Evolutionary conservation across 2,113 vertebrate genomes (phyloP).

Genomic region (Pseudorhombus dupliciocellatus): DNA sequence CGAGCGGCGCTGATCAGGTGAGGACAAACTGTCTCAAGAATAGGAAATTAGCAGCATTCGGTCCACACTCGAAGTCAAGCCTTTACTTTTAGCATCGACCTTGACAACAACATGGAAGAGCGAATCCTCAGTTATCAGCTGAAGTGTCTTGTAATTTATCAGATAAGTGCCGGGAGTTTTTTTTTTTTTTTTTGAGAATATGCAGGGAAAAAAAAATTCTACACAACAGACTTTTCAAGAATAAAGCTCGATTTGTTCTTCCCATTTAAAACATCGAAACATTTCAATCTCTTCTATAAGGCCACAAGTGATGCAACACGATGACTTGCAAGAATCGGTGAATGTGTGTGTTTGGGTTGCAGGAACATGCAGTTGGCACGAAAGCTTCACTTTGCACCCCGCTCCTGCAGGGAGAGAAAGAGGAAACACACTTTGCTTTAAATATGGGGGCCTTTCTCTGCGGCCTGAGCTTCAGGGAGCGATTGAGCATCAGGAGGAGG

Average conservation of each 20-base stretch:
- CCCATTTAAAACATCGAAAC: too few relatives aligned
- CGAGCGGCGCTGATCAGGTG: conserved; percentile 42
- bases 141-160: conserved; percentile 9
- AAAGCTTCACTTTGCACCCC: conserved; percentile 77
- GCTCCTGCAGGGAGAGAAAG: conserved; percentile 64
- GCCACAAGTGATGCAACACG: conserved; percentile 38
- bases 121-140: conserved; percentile 19
- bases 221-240: neutral
- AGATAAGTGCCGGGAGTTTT: conserved; percentile 28
- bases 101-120: conserved; percentile 52
- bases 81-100: conserved; percentile 53
- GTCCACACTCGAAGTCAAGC: conserved; percentile 65
- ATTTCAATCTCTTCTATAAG: too few relatives aligned
- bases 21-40: conserved; percentile 64
- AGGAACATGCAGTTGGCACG: conserved; percentile 31
- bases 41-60: conserved; percentile 53
- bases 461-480: conserved; percentile 25
- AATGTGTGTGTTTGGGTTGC: conserved; percentile 23
- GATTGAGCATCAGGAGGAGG: conserved; percentile 25
- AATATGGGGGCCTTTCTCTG: conserved; percentile 66
- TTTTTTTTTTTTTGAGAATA: conserved; percentile 17
- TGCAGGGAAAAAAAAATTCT: conserved; percentile 18
- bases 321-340: conserved; percentile 68
- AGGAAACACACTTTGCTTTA: conserved; percentile 79
- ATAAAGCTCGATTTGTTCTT: neutral